Percentiles rank a stretch among this genome's conserved stretches.
These are phyloP conservation scores for Catharus bicknelli DNA, from an alignment of 2,113 vertebrate species.

Conservation along the genomic window DNA sequence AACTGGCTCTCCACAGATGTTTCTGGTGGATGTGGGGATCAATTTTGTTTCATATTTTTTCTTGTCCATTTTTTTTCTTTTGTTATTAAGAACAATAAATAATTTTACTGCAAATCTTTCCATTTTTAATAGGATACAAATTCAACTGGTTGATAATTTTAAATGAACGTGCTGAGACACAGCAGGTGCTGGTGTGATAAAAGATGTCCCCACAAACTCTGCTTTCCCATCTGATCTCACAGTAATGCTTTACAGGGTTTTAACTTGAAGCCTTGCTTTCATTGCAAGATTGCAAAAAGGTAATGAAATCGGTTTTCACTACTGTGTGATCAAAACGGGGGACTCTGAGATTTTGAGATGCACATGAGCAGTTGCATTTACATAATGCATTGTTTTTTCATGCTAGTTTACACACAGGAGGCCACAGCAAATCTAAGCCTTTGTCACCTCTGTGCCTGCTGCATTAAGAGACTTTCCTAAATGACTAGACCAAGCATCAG, in stretches of 20 bases:
- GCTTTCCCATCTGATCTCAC: neutral
- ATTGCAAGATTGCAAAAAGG: neutral
- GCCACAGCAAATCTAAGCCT: neutral
- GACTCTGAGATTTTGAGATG: neutral
- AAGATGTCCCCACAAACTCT: neutral
- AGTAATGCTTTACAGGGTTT: neutral
- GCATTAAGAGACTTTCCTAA: neutral
- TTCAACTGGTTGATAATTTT: neutral
- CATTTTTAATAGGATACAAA: neutral
- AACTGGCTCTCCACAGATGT: neutral
- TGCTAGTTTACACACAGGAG: neutral
- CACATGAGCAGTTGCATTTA: neutral
- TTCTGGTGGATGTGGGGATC: neutral
- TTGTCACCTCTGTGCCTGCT: neutral
- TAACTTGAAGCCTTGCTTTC: neutral
- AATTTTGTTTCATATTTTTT: neutral
- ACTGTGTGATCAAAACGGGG: neutral
- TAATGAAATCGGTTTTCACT: neutral
- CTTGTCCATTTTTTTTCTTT: no score
- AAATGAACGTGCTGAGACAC: rapidly evolving
- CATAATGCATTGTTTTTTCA: neutral
- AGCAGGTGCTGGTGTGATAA: neutral
- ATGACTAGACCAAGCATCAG: neutral
- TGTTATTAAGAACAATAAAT: neutral
- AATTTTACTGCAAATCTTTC: neutral